Evolutionary conservation across 2,113 vertebrate genomes (phyloP).

Genomic region (Glaucomys volans): DNA sequence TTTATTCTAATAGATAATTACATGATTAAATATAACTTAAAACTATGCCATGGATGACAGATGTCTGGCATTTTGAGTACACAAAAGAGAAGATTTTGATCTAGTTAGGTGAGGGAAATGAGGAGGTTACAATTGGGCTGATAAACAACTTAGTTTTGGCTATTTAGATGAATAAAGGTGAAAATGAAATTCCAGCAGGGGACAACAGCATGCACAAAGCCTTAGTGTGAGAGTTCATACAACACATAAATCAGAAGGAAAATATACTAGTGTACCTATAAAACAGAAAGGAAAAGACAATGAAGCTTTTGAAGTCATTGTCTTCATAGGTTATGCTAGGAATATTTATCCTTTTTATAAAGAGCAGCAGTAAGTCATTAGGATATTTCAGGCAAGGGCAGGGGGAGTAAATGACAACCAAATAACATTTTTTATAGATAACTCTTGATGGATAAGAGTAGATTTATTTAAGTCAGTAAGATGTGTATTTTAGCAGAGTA

Average conservation of each 20-base stretch:
- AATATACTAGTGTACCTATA: background rate
- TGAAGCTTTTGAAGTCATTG: background rate
- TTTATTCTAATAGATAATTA: background rate
- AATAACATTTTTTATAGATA: background rate
- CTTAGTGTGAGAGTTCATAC: background rate
- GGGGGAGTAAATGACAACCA: background rate
- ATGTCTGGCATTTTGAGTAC: background rate
- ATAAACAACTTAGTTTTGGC: background rate
- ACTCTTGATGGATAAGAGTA: background rate
- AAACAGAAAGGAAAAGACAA: background rate
- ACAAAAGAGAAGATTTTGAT: background rate
- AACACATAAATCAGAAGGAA: background rate
- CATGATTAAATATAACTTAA: background rate
- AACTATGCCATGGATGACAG: background rate
- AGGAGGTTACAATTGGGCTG: background rate
- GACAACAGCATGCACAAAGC: background rate
- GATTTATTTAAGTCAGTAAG: background rate
- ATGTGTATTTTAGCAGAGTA: background rate
- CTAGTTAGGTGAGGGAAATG: background rate
- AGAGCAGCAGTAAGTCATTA: background rate
- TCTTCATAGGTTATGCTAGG: background rate
- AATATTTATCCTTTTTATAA: conserved; percentile 7
- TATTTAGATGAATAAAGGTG: background rate
- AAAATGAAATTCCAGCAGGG: background rate
- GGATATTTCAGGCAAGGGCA: background rate